Conservation (phyloP, 2,113 vertebrate species). For the Chaetorhynchus papuensis region DNA sequence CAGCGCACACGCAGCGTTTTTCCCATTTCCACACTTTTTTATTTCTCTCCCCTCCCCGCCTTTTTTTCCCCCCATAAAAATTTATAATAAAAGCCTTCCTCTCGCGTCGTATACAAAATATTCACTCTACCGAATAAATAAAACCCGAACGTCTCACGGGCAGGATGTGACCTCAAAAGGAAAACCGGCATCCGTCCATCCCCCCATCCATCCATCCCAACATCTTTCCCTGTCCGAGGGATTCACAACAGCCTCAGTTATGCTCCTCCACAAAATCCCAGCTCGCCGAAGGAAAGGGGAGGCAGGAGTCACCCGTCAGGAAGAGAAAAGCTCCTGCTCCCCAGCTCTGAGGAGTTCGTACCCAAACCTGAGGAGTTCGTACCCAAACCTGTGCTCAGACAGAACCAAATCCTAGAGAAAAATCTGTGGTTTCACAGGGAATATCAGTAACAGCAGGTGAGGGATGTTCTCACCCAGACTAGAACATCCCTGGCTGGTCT, state of each 20-base stretch:
- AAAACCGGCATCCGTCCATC: neutral
- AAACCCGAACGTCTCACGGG: constrained; percentile 23
- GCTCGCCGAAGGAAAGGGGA: fast-evolving
- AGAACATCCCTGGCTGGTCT: neutral
- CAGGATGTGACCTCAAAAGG: neutral
- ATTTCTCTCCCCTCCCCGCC: neutral
- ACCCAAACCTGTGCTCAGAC: fast-evolving
- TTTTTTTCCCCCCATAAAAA: constrained; percentile 32
- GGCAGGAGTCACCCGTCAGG: neutral
- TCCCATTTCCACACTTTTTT: neutral
- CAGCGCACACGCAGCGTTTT: neutral
- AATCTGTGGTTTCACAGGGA: neutral
- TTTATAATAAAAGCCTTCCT: constrained; percentile 56
- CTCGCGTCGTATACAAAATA: constrained; percentile 70
- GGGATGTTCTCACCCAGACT: fast-evolving
- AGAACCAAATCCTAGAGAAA: fast-evolving
- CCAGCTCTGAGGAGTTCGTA: neutral
- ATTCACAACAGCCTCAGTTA: fast-evolving
- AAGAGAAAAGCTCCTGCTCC: fast-evolving
- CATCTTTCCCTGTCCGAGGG: neutral
- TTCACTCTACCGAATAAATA: constrained; percentile 74
- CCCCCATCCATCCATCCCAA: neutral
- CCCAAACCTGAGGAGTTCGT: neutral
- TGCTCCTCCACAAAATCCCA: too few relatives aligned
- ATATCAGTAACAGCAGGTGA: fast-evolving